Conservation (phyloP, 37 sponge, comb jelly and placozoan species). For the Lycopodina hypogea region DNA sequence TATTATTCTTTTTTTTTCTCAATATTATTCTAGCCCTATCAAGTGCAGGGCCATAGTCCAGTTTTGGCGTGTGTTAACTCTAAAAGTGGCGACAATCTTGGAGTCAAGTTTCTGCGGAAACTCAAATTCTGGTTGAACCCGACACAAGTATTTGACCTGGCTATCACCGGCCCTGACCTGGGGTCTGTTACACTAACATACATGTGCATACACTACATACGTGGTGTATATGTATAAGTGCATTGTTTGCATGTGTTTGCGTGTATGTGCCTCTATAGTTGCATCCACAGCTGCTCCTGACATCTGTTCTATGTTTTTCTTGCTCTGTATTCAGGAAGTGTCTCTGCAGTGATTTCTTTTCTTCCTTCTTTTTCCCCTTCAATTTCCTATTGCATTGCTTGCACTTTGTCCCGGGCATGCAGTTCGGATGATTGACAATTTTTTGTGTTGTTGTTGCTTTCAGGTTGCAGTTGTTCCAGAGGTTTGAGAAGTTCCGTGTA, state of each 20-base stretch:
- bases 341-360: not conserved
- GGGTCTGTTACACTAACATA: constrained; percentile 49
- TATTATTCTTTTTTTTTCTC: too few relatives aligned
- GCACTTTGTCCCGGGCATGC: not conserved
- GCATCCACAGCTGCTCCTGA: too few relatives aligned
- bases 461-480: constrained; percentile 82
- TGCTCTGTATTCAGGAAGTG: too few relatives aligned
- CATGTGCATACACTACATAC: not conserved
- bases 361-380: not conserved
- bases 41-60: constrained; percentile 65
- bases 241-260: not conserved
- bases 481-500: constrained; percentile 81
- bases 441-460: not conserved
- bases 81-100: constrained; percentile 93
- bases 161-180: constrained; percentile 76
- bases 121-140: constrained; percentile 93
- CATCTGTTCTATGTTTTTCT: too few relatives aligned
- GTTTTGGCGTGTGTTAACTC: constrained; percentile 93
- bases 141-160: constrained; percentile 90
- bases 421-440: not conserved
- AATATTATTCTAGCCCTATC: constrained; percentile 50
- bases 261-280: not conserved
- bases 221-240: not conserved
- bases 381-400: not conserved
- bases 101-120: constrained; percentile 85